Base-by-base conservation (phyloP, 35 echinoderm and acorn worm genomes). In the Heliocidaris tuberculata region DNA sequence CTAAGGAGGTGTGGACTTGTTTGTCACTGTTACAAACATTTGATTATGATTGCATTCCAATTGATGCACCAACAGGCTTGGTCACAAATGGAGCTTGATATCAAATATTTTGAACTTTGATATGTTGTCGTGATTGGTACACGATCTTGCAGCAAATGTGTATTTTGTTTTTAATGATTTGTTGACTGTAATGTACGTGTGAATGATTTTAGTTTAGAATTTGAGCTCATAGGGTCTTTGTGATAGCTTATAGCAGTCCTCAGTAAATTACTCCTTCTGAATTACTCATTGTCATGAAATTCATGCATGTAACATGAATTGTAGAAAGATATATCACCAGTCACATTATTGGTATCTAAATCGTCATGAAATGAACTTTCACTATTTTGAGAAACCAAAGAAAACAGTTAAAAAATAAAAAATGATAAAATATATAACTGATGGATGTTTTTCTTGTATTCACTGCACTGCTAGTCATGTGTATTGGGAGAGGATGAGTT, bases 301-400 rank as follows among this genome's bases (percentile, higher is more conserved):
- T 93, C 49, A 59, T 93, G 91, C 91, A 93, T 93, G 91, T 93
- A 93, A 93, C 91, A 93, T 93, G 91, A 30, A 93, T 59, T 93
- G 91, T 50, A 93, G 50, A 93, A n/a, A 5, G 31, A 93, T 93
- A 93, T 31, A 48, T 52, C 50, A 19, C 50, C 21, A 30, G 6
- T 93, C 30, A 59, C 91, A 52, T 49, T 42, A 31, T 30, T 89
- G 47, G 47, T 59, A 93, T 93, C 21, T 49, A 48, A 52, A 6
- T 93, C 56, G 91, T 93, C 50, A 59, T 93, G 91, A 93, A 93
- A 93, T 93, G 48, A 49, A 52, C 91, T 59, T 93, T 93, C 91
- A 93, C 91, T 93, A 93, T 93, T 93, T 93, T 93, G 91, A 89
- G 35, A 93, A 59, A 93, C 48, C 47, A 93, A 93, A 93, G 50